Percentiles rank a stretch among this genome's conserved stretches.
phyloP scores from a whole-genome alignment of 2,888 invertebrate species.

The Epirrhoe tristata region DNA sequence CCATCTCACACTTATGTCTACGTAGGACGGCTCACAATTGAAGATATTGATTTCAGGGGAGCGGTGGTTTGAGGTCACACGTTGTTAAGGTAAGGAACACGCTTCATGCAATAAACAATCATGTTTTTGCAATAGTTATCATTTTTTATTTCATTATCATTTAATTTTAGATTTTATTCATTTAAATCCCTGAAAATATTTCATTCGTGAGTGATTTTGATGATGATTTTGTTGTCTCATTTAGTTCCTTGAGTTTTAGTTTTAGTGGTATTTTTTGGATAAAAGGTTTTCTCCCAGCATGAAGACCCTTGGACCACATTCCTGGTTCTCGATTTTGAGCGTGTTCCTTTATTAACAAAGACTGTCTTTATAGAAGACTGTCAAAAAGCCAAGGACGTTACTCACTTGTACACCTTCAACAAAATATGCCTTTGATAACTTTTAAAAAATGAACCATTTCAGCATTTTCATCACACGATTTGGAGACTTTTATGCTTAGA shows the following conservation, averaged over 20 bases:
- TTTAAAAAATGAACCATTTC: constrained; percentile 7
- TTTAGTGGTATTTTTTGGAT: constrained; percentile 24
- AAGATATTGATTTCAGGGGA: constrained; percentile 80
- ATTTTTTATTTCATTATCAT: constrained; percentile 29
- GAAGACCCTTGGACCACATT: constrained; percentile 15
- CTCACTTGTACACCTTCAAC: neutral
- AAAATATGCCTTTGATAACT: neutral
- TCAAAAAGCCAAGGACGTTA: neutral
- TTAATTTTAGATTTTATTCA: constrained; percentile 28
- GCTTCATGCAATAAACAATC: constrained; percentile 59
- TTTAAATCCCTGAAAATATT: constrained; percentile 25
- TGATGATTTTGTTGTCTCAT: constrained; percentile 25
- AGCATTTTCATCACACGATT: constrained; percentile 2
- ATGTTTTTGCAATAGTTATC: constrained; percentile 30
- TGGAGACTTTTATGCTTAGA: constrained; percentile 4
- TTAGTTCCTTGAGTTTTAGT: constrained; percentile 19
- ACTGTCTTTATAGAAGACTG: constrained; percentile 7
- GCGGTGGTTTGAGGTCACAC: constrained; percentile 74
- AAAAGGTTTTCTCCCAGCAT: constrained; percentile 33
- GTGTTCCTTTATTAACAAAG: constrained; percentile 38
- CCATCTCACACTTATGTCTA: constrained; percentile 47
- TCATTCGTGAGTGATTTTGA: constrained; percentile 20
- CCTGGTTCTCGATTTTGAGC: constrained; percentile 32
- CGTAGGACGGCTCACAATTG: constrained; percentile 55
- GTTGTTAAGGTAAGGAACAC: constrained; percentile 77